These are phyloP conservation scores for Patagioenas fasciata DNA, from an alignment of 2,113 vertebrate genomes.

Conservation along the genomic window DNA sequence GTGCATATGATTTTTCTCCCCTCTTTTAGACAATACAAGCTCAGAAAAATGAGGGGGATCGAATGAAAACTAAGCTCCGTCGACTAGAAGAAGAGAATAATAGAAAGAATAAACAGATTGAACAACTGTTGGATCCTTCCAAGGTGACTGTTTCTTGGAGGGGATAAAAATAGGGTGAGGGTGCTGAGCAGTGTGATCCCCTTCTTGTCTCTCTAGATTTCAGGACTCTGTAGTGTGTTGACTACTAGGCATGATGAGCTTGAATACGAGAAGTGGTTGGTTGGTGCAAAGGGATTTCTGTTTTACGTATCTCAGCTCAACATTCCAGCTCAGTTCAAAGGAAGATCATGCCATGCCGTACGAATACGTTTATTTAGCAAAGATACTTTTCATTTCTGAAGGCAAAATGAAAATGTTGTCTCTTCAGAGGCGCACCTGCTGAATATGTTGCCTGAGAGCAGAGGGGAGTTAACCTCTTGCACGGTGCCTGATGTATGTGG, in stretches of 20 bases:
- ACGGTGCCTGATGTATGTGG: neutral
- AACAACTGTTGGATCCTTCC: conserved; percentile 85
- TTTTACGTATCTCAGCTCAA: neutral
- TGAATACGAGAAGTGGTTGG: neutral
- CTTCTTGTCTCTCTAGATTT: neutral
- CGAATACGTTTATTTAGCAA: neutral
- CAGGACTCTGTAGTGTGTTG: neutral
- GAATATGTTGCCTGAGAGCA: neutral
- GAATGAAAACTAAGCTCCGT: conserved; percentile 87
- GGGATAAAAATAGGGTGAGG: neutral
- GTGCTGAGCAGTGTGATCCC: neutral
- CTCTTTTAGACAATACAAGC: conserved; percentile 80
- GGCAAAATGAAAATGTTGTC: neutral
- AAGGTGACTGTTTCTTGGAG: conserved; percentile 65
- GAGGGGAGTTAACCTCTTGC: neutral
- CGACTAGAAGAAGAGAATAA: conserved; percentile 88
- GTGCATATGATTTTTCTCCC: neutral
- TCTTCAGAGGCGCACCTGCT: neutral
- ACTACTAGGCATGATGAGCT: neutral
- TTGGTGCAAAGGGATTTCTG: neutral
- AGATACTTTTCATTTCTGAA: neutral
- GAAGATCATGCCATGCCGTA: neutral
- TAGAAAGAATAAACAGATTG: conserved; percentile 90
- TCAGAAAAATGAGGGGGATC: conserved; percentile 84
- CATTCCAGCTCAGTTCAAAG: neutral